A percentile compares a stretch with the other conserved stretches of the same genome.
Evolutionary conservation across 2,888 invertebrate genomes (phyloP).

Genomic region (Ischnura elegans): DNA sequence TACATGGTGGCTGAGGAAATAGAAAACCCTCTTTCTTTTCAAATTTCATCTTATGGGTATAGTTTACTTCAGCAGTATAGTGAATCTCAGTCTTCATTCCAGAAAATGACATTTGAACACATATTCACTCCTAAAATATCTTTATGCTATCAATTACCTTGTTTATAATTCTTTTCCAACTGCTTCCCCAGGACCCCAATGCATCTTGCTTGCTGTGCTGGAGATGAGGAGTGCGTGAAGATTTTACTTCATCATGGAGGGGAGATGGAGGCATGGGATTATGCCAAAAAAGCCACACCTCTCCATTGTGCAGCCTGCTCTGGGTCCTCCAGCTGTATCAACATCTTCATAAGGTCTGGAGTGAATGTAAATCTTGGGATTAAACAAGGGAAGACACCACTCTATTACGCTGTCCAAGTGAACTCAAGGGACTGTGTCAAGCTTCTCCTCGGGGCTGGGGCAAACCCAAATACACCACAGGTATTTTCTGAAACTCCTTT

Average conservation of each 20-base stretch:
- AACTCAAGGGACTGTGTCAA: slow-evolving; percentile 87
- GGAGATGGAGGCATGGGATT: slow-evolving; percentile 87
- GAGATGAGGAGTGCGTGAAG: slow-evolving; percentile 85
- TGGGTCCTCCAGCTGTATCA: slow-evolving; percentile 82
- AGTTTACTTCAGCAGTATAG: too few species aligned
- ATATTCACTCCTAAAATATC: too few species aligned
- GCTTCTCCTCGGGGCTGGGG: slow-evolving; percentile 87
- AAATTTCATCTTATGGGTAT: too few species aligned
- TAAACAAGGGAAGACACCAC: slow-evolving; percentile 82
- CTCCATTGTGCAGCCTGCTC: slow-evolving; percentile 88
- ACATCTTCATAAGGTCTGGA: slow-evolving; percentile 84
- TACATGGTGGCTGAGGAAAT: too few species aligned
- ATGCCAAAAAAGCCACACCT: slow-evolving; percentile 85
- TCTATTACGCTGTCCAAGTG: slow-evolving; percentile 92
- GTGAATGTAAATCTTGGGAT: slow-evolving; percentile 90
- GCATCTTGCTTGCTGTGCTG: slow-evolving; percentile 89
- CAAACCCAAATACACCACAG: slow-evolving; percentile 91
- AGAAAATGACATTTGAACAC: too few species aligned
- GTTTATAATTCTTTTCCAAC: too few species aligned
- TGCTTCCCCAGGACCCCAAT: slow-evolving; percentile 81
- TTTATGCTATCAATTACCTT: too few species aligned
- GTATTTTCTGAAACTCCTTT: slow-evolving; percentile 93
- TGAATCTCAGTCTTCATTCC: too few species aligned
- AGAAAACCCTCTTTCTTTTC: too few species aligned
- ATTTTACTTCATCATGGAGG: slow-evolving; percentile 85